These are phyloP conservation scores for Sitodiplosis mosellana DNA, from an alignment of 1,140 invertebrate species.

Conservation along the genomic window DNA sequence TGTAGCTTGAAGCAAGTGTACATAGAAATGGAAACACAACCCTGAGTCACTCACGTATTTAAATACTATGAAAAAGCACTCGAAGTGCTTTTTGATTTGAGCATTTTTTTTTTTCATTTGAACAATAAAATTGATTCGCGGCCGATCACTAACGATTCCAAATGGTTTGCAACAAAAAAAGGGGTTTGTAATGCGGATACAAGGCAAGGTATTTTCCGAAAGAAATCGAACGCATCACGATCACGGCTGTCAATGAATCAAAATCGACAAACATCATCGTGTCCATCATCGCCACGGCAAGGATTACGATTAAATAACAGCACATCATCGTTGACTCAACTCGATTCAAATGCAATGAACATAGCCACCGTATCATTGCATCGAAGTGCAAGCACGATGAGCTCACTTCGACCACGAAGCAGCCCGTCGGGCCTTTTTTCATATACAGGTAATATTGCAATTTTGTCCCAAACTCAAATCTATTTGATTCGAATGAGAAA, in stretches of 20 bases:
- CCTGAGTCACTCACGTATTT: too few relatives aligned
- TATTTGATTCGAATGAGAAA: too few relatives aligned
- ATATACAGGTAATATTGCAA: conserved; percentile 53
- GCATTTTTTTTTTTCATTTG: too few relatives aligned
- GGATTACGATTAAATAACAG: conserved; percentile 7
- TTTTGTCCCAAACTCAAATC: too few relatives aligned
- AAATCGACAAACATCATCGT: conserved; percentile 10
- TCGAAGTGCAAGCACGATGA: conserved; percentile 35
- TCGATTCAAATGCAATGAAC: conserved; percentile 11
- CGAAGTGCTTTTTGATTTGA: too few relatives aligned
- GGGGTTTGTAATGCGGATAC: conserved; percentile 24
- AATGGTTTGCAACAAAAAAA: conserved; percentile 2
- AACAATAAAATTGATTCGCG: too few relatives aligned
- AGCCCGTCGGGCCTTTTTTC: conserved; percentile 52
- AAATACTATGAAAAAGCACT: too few relatives aligned
- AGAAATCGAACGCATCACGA: conserved; percentile 22
- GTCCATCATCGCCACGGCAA: conserved; percentile 20
- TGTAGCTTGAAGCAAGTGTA: too few relatives aligned
- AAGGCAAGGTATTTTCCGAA: conserved; percentile 32
- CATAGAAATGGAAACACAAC: too few relatives aligned
- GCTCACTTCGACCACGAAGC: conserved; percentile 40
- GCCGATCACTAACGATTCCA: background rate
- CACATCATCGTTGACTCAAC: conserved; percentile 18
- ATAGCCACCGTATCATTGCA: conserved; percentile 10
- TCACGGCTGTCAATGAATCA: conserved; percentile 8